Conservation (phyloP, 2,113 vertebrate genomes). For the Argyrosomus japonicus region DNA sequence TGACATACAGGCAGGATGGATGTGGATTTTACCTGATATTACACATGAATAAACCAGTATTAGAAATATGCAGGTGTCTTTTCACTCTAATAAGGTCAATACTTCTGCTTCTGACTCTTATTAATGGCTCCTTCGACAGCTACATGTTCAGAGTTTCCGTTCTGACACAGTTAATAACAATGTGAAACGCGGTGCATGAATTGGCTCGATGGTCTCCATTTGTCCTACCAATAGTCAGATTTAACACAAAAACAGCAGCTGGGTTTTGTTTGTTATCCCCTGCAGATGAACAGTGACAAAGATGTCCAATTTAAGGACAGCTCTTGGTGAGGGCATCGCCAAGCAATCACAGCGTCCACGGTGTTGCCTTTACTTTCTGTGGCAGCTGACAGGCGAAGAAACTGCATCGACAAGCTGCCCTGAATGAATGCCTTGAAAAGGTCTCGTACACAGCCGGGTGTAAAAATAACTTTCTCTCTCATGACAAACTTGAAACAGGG, state of each 20-base stretch:
- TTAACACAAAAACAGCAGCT: slow-evolving; percentile 14
- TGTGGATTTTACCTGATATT: slow-evolving; percentile 7
- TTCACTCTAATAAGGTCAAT: neutral
- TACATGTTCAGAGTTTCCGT: neutral
- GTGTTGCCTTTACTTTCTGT: slow-evolving; percentile 48
- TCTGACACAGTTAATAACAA: neutral
- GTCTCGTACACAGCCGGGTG: slow-evolving; percentile 52
- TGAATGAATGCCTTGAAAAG: slow-evolving; percentile 63
- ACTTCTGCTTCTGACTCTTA: slow-evolving; percentile 7
- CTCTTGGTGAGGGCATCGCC: slow-evolving; percentile 40
- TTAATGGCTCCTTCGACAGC: neutral
- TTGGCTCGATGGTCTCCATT: slow-evolving; percentile 12
- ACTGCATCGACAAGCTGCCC: slow-evolving; percentile 57
- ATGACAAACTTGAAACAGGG: slow-evolving; percentile 66
- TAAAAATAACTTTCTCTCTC: slow-evolving; percentile 74
- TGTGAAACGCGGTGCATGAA: neutral
- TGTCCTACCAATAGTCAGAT: neutral
- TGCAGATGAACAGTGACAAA: slow-evolving; percentile 45
- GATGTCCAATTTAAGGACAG: slow-evolving; percentile 66
- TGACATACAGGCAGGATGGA: slow-evolving; percentile 22
- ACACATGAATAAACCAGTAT: slow-evolving; percentile 5
- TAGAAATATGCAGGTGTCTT: neutral
- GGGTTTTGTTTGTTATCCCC: slow-evolving; percentile 37
- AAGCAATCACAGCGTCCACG: slow-evolving; percentile 43
- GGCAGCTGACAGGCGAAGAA: slow-evolving; percentile 72